phyloP scores from a whole-genome alignment of 2,888 invertebrate species.

The Ennomos quercinarius region DNA sequence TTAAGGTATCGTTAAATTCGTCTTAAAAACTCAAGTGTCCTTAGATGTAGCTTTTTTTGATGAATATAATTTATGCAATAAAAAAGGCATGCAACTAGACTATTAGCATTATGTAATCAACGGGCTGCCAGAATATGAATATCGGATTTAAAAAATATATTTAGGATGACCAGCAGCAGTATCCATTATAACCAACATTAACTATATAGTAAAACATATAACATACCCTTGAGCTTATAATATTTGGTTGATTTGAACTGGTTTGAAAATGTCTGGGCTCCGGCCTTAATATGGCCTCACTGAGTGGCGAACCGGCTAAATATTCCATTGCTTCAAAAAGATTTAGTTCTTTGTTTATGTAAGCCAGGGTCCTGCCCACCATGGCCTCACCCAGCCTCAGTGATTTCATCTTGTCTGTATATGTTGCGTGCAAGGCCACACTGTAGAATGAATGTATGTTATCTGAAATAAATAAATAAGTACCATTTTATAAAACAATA shows the following conservation, averaged over 20 bases:
- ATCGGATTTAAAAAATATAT: too few species aligned
- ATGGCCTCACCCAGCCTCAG: conserved; percentile 65
- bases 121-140: too few species aligned
- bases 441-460: conserved; percentile 67
- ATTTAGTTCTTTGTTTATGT: conserved; percentile 80
- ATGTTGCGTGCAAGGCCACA: conserved; percentile 68
- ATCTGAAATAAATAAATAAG: too few species aligned
- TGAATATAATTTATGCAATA: too few species aligned
- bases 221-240: conserved; percentile 64
- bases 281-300: conserved; percentile 86
- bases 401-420: conserved; percentile 63
- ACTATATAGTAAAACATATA: not conserved
- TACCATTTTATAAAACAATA: too few species aligned
- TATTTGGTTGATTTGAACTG: conserved; percentile 37
- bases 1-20: too few species aligned
- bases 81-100: too few species aligned
- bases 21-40: too few species aligned
- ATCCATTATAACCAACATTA: too few species aligned
- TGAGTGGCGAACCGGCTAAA: conserved; percentile 85
- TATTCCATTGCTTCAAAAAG: conserved; percentile 87
- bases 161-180: too few species aligned
- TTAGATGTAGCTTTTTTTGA: too few species aligned
- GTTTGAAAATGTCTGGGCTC: conserved; percentile 69
- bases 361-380: conserved; percentile 58
- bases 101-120: too few species aligned